These are phyloP conservation scores for Caenorhabditis afra DNA, from an alignment of 2,888 invertebrate species.

Conservation along the genomic window DNA sequence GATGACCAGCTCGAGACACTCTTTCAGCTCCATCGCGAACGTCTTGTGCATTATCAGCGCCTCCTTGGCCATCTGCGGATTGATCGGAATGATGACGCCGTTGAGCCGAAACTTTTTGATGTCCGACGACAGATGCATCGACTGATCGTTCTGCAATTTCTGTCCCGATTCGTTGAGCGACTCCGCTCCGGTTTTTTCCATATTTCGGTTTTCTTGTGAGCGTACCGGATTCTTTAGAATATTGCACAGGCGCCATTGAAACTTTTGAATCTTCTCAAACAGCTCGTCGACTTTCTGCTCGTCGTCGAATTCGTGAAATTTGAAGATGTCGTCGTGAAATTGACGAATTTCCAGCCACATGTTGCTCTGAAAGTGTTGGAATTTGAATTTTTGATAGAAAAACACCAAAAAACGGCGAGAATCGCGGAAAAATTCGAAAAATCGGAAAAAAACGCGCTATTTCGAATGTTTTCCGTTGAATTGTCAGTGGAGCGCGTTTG, in stretches of 20 bases:
- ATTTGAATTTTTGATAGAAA: constrained; percentile 2
- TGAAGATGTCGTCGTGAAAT: constrained; percentile 38
- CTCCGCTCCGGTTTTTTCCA: neutral
- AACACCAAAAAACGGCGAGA: neutral
- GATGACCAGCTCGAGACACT: constrained; percentile 69
- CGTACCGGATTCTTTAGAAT: constrained; percentile 46
- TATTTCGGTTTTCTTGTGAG: neutral
- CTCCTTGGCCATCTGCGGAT: constrained; percentile 54
- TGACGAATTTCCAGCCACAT: constrained; percentile 60
- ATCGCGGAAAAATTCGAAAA: neutral
- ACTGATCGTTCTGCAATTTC: constrained; percentile 20
- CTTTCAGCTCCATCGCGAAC: constrained; percentile 67
- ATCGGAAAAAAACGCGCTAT: neutral
- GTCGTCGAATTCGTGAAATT: constrained; percentile 46
- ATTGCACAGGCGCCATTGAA: constrained; percentile 42
- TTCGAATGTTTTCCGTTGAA: constrained; percentile 38
- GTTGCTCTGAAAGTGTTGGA: neutral
- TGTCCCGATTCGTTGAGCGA: neutral
- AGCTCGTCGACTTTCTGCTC: constrained; percentile 15
- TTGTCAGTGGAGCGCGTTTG: too few species aligned
- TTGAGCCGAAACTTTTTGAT: constrained; percentile 21
- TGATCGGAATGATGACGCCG: constrained; percentile 52
- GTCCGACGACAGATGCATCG: constrained; percentile 22
- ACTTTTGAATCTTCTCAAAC: constrained; percentile 21
- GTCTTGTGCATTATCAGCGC: constrained; percentile 63